Percentiles rank a stretch among this genome's conserved stretches.
These are phyloP conservation scores for Neodiprion virginianus DNA, from an alignment of 1,140 invertebrate species.

Conservation along the genomic window DNA sequence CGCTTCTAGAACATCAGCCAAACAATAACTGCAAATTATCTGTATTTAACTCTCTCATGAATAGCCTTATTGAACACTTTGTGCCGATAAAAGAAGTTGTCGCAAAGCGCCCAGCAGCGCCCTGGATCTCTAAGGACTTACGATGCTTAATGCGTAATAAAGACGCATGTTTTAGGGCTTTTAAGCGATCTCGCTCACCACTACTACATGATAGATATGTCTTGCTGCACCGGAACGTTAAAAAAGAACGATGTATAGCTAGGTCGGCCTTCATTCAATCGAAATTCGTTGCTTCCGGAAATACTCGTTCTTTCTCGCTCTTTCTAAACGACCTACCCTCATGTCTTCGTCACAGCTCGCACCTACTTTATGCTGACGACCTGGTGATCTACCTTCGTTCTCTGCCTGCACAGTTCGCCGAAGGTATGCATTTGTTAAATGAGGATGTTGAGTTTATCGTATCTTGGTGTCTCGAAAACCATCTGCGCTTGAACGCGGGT, in stretches of 20 bases:
- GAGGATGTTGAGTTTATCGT: no score
- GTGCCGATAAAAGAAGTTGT: not conserved
- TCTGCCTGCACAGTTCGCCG: no score
- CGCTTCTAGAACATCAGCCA: slow-evolving; percentile 1
- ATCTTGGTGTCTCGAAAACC: slow-evolving; percentile 7
- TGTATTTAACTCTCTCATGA: not conserved
- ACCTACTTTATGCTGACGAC: no score
- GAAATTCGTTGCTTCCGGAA: not conserved
- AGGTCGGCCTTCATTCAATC: no score
- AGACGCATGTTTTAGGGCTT: not conserved
- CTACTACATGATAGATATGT: no score
- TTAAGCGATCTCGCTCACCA: not conserved
- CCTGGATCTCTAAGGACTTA: not conserved
- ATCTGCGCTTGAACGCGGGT: not conserved
- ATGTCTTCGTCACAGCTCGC: no score
- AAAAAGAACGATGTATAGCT: no score
- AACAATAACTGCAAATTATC: not conserved
- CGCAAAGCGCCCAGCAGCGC: not conserved
- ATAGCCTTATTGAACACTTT: not conserved
- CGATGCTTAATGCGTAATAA: not conserved
- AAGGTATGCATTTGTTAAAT: no score
- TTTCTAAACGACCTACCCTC: no score
- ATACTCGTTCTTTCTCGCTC: not conserved
- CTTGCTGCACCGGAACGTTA: no score
- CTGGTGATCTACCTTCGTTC: no score